Conservation (phyloP, 2,888 invertebrate species). For the Ellobium chinense region DNA sequence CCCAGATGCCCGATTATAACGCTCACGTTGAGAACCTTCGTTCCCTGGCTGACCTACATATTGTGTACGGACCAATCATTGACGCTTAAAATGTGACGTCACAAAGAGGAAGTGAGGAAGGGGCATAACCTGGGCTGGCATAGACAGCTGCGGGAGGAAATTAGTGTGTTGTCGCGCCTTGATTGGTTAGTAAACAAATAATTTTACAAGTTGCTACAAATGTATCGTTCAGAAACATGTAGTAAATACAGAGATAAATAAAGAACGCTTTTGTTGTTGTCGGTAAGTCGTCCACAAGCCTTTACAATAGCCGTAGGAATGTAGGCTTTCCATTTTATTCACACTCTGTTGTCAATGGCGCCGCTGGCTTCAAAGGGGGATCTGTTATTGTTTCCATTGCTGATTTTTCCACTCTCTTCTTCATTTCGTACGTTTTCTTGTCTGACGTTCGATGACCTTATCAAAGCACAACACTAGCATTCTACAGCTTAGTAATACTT, state of each 20-base stretch:
- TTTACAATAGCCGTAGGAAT: not conserved
- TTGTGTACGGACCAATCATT: not conserved
- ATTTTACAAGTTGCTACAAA: no score
- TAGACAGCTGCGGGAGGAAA: constrained; percentile 6
- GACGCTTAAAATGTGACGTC: constrained; percentile 10
- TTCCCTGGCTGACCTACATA: not conserved
- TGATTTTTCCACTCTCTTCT: no score
- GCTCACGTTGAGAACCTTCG: no score
- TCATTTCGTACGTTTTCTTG: no score
- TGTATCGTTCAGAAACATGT: not conserved
- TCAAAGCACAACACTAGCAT: no score
- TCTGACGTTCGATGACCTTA: no score
- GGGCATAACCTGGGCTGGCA: constrained; percentile 19
- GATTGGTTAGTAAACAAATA: not conserved
- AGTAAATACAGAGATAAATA: not conserved
- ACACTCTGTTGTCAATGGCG: constrained; percentile 15
- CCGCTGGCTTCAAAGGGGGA: not conserved
- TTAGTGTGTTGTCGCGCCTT: constrained; percentile 35
- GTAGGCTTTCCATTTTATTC: not conserved
- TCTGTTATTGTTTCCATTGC: constrained; percentile 32
- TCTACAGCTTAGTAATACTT: no score
- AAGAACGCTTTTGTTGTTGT: not conserved
- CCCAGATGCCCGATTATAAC: no score
- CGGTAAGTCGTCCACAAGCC: not conserved
- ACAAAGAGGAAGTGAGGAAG: constrained; percentile 57